These are phyloP conservation scores for Anodontia alba DNA, from an alignment of 2,888 invertebrate species.

Conservation along the genomic window DNA sequence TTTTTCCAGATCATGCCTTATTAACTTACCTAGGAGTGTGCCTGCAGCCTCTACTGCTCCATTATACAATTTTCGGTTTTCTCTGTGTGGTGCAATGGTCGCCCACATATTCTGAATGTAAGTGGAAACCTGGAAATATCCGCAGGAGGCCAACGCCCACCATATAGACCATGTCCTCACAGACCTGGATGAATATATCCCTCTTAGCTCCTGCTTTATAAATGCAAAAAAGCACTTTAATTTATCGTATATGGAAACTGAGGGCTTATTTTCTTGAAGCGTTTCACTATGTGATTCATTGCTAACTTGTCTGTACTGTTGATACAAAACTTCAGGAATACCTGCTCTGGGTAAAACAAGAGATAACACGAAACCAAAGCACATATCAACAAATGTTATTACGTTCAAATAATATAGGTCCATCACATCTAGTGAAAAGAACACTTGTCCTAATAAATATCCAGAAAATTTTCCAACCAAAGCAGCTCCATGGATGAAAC, in stretches of 20 bases:
- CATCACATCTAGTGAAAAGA: conserved; percentile 89
- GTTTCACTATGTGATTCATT: too few species aligned
- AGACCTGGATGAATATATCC: conserved; percentile 80
- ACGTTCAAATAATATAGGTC: conserved; percentile 92
- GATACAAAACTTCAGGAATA: too few species aligned
- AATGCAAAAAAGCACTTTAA: background rate
- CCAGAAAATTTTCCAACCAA: conserved; percentile 92
- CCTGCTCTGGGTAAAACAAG: background rate
- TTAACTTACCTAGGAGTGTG: conserved; percentile 90
- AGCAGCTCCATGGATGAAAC: conserved; percentile 93
- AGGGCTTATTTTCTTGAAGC: too few species aligned
- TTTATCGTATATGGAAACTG: background rate
- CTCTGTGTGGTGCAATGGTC: conserved; percentile 71
- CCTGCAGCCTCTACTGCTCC: conserved; percentile 93
- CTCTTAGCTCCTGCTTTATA: background rate
- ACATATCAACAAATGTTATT: conserved; percentile 90
- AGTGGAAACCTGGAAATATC: conserved; percentile 90
- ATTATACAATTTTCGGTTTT: conserved; percentile 87
- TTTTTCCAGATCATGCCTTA: too few species aligned
- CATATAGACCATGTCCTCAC: conserved; percentile 91
- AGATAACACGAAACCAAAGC: background rate
- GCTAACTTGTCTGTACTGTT: too few species aligned
- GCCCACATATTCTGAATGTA: conserved; percentile 95
- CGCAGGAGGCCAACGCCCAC: conserved; percentile 91
- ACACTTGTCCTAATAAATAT: conserved; percentile 90